Base-by-base conservation (phyloP, 2,113 vertebrate genomes). In the Rhegmatorhina hoffmannsi region DNA sequence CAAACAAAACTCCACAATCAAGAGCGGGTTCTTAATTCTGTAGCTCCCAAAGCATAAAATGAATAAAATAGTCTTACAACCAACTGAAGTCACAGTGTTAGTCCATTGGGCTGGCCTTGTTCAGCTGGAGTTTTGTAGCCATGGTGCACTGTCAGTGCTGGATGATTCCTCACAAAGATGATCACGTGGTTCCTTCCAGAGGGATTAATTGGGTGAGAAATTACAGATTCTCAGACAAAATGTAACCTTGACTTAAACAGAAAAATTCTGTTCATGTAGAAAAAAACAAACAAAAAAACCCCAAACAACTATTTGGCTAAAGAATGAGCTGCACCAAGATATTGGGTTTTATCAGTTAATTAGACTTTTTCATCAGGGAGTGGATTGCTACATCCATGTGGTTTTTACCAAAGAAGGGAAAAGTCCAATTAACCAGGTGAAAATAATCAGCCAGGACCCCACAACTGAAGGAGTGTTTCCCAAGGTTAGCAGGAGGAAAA, bases 381-480 rank as follows among this genome's bases (percentile, higher is more conserved):
- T 36, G 46, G 93, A 38, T 40, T 47, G 7, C 21, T 85, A 17
- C 36, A 15, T 34, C 44, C 6, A 3, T 33, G 17, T 18, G 84
- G 19, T 73, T 93, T 93, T 96, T 77, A 63, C 79, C 44, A 50
- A 94, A 92, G 81, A 96, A 86, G 80, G 84, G 59, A 90, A 90
- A 69, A 90, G 13, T 8, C 10, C 5, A 43, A 53, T 31, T 40
- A 73, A 29, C 56, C 63, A 84, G 93, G 94, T 85, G 84, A 84
- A 87, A 95, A 83, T 40, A 64, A 82, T 85, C 74, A 46, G 38
- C 43, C 60, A 79, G 40, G 78, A 63, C 64, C 64, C 84, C 53
- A 69, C 56, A 90, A 84, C 62, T 36, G 62, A 56, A 76, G 63
- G 73, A 33, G 24, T 86, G 36, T 70, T 91, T 62, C 72, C 64